Evolutionary conservation across 2,797 vertebrate genomes (phyloP), one percentile per base, ranked within the genome.

Genomic region (Oryzias sinensis): DNA sequence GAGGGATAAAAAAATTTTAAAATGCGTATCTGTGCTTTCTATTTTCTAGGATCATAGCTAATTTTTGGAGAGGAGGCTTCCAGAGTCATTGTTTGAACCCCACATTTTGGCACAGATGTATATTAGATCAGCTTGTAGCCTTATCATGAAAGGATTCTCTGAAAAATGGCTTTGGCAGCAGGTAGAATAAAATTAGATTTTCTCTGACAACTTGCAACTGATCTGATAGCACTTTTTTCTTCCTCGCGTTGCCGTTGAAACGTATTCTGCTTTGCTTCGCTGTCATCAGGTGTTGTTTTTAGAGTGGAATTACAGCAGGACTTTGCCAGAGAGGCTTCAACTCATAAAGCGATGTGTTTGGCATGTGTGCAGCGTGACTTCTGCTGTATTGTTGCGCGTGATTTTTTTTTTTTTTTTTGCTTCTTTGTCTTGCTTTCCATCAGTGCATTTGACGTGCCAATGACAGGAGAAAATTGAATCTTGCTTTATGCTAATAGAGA

Each of bases 141-240:
- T 76, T 50, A 65, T 76, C 49, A 43, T 44, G 62, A 49, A 49
- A 15, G n/a, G 25, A 16, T 64, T 57, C 16, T 46, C 65, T 65
- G 59, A 79, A 73, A 66, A 74, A 82, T 73, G 61, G 53, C 55
- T 72, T 62, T 77, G 72, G 67, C 47, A 64, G 75, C 59, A 71
- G 61, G 67, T 57, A 43, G 33, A 51, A 59, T 29, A 67, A 47
- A 76, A 76, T 76, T 69, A 65, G 70, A 86, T 62, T 73, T 64
- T 52, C 66, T 60, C 44, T 1, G 29, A 59, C 61, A 58, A 43
- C 24, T 18, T 60, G 54, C 33, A 37, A 37, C 33, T 42, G 70
- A 76, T 62, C 62, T 54, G 69, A 77, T 80, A 65, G 14, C 37
- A 56, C 29, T 7, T 49, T 50, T 55, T 56, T 4, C 18, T 16